phyloP scores from a whole-genome alignment of 2,113 vertebrate species.

The Petrocephalus zakoni region DNA sequence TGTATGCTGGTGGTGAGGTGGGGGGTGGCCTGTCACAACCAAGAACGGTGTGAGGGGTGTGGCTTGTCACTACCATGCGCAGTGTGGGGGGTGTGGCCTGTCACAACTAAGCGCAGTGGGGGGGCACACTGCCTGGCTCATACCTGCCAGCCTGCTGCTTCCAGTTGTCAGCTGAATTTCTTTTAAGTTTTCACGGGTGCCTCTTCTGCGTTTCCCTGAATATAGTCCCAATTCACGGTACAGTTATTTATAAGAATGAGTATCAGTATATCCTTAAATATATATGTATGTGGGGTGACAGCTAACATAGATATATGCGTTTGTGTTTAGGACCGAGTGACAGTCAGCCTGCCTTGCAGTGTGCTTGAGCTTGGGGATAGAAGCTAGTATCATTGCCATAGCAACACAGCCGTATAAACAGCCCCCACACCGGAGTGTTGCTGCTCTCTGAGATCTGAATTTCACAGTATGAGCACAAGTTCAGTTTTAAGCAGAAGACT shows the following conservation, averaged over 20 bases:
- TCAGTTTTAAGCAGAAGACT: neutral
- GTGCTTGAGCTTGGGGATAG: neutral
- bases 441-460: neutral
- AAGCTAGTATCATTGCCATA: neutral
- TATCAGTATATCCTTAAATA: neutral
- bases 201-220: neutral
- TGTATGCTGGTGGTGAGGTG: no score
- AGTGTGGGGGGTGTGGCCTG: neutral
- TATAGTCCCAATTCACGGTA: neutral
- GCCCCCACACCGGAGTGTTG: neutral
- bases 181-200: neutral
- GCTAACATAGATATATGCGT: neutral
- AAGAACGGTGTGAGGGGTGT: accelerated
- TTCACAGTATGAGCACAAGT: neutral
- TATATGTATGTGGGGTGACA: neutral
- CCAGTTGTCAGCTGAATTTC: neutral
- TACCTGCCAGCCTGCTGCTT: neutral
- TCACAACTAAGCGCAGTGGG: neutral
- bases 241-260: neutral
- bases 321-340: neutral
- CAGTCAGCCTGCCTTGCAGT: neutral
- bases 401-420: neutral
- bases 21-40: neutral
- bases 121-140: neutral
- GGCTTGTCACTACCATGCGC: accelerated